phyloP scores from a whole-genome alignment of 1,140 invertebrate genomes.

The Cephus cinctus region DNA sequence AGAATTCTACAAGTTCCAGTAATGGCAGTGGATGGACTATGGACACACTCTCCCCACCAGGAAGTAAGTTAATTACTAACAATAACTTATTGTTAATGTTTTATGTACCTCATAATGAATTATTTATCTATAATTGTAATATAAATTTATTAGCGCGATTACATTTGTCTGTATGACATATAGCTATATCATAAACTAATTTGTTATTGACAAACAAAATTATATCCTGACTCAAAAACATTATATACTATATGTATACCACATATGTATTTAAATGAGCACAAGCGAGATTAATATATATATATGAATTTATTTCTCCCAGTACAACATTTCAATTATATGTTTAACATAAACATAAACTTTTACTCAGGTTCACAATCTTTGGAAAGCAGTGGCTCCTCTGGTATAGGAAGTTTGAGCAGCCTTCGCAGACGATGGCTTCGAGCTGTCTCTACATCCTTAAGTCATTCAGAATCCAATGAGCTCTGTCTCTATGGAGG shows the following conservation, averaged over 20 bases:
- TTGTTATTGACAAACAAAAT: too few species aligned
- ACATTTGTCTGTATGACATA: neutral
- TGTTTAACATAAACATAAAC: too few species aligned
- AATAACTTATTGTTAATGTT: too few species aligned
- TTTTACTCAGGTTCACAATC: conserved; percentile 43
- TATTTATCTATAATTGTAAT: neutral
- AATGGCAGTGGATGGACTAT: conserved; percentile 47
- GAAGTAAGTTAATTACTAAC: conserved; percentile 30
- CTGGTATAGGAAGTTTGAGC: conserved; percentile 47
- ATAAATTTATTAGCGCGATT: neutral
- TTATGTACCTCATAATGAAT: neutral
- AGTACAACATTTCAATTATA: too few species aligned
- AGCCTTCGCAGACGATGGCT: conserved; percentile 61
- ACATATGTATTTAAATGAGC: too few species aligned
- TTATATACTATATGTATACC: too few species aligned
- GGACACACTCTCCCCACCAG: conserved; percentile 30
- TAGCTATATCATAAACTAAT: neutral
- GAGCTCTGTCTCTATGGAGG: conserved; percentile 40
- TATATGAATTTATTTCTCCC: too few species aligned
- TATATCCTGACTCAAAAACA: too few species aligned
- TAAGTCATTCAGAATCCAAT: conserved; percentile 45
- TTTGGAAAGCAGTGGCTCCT: conserved; percentile 39
- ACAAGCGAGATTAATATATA: too few species aligned
- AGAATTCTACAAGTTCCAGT: conserved; percentile 46
- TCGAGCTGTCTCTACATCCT: conserved; percentile 57